Base-by-base conservation (phyloP, 2,113 vertebrate species). In the Oryzias javanicus region DNA sequence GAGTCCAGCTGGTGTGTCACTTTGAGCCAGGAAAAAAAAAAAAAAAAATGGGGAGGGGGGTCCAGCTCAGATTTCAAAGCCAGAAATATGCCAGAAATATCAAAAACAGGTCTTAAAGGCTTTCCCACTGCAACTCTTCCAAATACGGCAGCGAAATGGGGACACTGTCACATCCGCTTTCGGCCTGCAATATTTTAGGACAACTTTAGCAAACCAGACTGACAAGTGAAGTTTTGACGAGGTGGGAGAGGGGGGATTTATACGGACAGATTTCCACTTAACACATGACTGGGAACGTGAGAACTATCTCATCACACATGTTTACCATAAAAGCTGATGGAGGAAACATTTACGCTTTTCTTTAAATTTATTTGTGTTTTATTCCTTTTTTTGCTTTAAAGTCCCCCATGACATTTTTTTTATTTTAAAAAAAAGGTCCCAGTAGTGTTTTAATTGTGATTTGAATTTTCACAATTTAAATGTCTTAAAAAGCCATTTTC, bases 1-100 rank as follows among this genome's bases (percentile, higher is more conserved):
- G 42, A 48, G 42, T 71, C 60, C 49, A 56, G 56, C 56, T 71
- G 64, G 29, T 61, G 40, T 44, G 58, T 20, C 17, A 16, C 16
- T 60, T 19, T 49, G 29, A 51, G 64, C 64, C 18, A 44, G 24
- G 4, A 24, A 63, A 64, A 53, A 45, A 27, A 0, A 35, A 35
- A 35, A 63, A 64, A 53, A 49, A 27, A 0, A 40, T 10, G 10
- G 8, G 35, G 29, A 8, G 7, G 35, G 35, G 35, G 18, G 29
- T 22, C 25, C 12, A 67, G 35, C 53, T 48, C 19, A 41, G 25
- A 60, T 63, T 69, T 54, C 8, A 59, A 25, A 29, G 25, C 27
- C 48, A 70, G 15, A 51, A 49, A 35, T 47, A 42, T 55, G 25
- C 22, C 44, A 70, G 15, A 51, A 52, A 35, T 47, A 48, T 55